Conservation (phyloP, 1,140 invertebrate genomes). For the Gyrodactylus bullatarudis region DNA sequence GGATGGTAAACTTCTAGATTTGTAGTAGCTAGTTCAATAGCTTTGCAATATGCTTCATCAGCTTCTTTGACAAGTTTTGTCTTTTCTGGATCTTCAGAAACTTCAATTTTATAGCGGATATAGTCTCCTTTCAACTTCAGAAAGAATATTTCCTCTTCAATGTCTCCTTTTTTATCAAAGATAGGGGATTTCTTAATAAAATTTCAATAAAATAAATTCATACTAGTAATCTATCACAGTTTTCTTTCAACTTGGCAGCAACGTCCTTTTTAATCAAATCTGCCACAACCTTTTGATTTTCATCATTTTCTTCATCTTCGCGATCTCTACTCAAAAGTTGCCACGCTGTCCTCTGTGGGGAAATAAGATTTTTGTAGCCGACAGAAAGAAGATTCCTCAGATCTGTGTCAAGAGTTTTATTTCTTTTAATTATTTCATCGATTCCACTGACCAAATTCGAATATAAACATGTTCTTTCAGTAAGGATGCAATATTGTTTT, state of each 20-base stretch:
- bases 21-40: constrained; percentile 72
- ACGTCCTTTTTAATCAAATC: constrained; percentile 49
- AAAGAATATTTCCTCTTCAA: background rate
- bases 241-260: constrained; percentile 73
- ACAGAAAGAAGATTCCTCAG: constrained; percentile 79
- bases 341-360: constrained; percentile 71
- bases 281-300: constrained; percentile 29
- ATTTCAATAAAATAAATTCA: background rate
- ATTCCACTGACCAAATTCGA: constrained; percentile 15
- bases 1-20: constrained; percentile 78
- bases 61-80: constrained; percentile 79
- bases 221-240: constrained; percentile 31
- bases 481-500: background rate
- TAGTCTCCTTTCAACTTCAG: constrained; percentile 46
- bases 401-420: constrained; percentile 24
- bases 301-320: constrained; percentile 25
- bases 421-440: constrained; percentile 13
- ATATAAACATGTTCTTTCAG: constrained; percentile 3
- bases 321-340: constrained; percentile 83
- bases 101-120: constrained; percentile 75
- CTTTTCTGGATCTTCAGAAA: constrained; percentile 59
- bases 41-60: constrained; percentile 72
- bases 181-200: background rate
- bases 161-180: background rate
- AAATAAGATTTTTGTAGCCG: constrained; percentile 92